phyloP scores from a whole-genome alignment of 2,113 vertebrate genomes.

The Prunella fulvescens region DNA sequence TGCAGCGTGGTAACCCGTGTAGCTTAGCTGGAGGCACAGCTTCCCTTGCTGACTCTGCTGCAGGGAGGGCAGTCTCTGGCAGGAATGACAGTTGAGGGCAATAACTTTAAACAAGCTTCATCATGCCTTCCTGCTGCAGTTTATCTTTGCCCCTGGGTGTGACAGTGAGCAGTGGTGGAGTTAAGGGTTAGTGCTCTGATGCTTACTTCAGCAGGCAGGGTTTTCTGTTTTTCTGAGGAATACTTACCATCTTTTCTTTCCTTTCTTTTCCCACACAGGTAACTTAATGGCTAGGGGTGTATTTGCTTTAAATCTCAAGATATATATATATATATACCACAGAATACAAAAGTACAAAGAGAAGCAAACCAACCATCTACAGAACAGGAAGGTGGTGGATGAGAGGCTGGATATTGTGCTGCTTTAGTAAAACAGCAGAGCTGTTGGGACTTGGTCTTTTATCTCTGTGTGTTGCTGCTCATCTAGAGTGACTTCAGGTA shows the following conservation, averaged over 20 bases:
- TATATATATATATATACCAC: background rate
- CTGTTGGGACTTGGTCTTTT: background rate
- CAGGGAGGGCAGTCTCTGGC: background rate
- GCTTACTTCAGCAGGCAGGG: background rate
- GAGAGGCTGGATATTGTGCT: background rate
- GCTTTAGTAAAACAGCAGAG: background rate
- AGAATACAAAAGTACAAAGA: background rate
- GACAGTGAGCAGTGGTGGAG: background rate
- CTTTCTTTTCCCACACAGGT: background rate
- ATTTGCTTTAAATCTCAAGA: background rate
- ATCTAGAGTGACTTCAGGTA: accelerated
- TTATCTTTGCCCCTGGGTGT: background rate
- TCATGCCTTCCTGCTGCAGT: background rate
- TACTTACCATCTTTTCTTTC: background rate
- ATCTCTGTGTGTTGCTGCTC: background rate
- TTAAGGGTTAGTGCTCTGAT: background rate
- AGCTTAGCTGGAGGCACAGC: background rate
- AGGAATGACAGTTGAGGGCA: background rate
- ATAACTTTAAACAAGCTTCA: background rate
- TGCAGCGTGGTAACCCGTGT: accelerated
- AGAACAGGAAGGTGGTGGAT: background rate
- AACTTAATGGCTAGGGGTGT: background rate
- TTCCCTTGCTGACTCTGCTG: background rate
- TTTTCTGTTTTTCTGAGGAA: background rate
- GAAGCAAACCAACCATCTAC: background rate